These are phyloP conservation scores for Archocentrus centrarchus DNA, from an alignment of 2,113 vertebrate genomes.

Conservation along the genomic window DNA sequence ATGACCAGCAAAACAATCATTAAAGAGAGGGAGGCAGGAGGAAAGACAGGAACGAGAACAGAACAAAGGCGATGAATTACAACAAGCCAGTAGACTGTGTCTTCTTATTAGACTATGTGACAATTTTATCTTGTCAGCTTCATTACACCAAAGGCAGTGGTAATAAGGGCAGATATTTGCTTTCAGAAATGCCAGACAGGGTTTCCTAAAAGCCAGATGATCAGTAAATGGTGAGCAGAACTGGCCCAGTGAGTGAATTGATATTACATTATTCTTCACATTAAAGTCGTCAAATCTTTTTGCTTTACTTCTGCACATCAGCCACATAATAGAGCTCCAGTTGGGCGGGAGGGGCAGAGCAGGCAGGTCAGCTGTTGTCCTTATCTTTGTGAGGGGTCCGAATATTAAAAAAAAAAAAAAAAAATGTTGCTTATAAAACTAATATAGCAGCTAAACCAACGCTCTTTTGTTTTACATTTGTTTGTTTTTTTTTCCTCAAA, in stretches of 20 bases:
- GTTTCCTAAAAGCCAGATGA: constrained; percentile 59
- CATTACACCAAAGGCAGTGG: constrained; percentile 64
- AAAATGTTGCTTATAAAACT: background rate
- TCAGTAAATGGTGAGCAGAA: constrained; percentile 47
- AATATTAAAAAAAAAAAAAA: background rate
- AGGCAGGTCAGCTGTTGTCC: constrained; percentile 66
- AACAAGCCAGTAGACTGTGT: constrained; percentile 61
- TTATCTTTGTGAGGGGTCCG: constrained; percentile 51
- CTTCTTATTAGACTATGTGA: constrained; percentile 71
- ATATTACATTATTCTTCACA: constrained; percentile 54
- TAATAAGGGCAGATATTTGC: constrained; percentile 63
- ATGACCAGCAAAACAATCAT: constrained; percentile 70
- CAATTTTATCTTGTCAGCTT: constrained; percentile 70
- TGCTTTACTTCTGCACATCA: constrained; percentile 36
- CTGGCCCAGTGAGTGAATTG: constrained; percentile 3
- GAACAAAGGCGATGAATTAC: constrained; percentile 66
- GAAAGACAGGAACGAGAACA: constrained; percentile 41
- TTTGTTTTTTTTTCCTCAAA: background rate
- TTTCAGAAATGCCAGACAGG: constrained; percentile 58
- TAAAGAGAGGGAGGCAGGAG: constrained; percentile 55
- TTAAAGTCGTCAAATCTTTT: constrained; percentile 67
- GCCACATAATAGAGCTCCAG: constrained; percentile 48
- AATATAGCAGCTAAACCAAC: background rate
- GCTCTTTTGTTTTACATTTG: no score
- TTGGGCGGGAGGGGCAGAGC: constrained; percentile 39